These are phyloP conservation scores for Macroramphosus scolopax DNA, from an alignment of 2,797 vertebrate species.

Conservation along the genomic window DNA sequence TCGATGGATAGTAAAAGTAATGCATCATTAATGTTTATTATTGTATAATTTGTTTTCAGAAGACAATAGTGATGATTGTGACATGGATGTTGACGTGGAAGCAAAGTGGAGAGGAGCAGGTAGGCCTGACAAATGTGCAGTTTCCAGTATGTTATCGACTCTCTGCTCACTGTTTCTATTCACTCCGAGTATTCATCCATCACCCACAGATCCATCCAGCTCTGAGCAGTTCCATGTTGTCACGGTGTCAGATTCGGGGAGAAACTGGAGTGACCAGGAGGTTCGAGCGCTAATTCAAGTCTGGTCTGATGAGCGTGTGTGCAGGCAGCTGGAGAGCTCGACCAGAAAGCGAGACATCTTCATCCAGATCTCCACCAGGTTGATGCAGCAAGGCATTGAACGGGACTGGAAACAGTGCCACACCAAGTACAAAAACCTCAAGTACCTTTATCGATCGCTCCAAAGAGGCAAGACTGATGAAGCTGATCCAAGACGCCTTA, in stretches of 20 bases:
- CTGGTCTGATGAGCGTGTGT: slow-evolving; percentile 85
- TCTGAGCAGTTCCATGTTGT: slow-evolving; percentile 81
- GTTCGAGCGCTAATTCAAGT: slow-evolving; percentile 83
- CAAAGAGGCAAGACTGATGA: slow-evolving; percentile 82
- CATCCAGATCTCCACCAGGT: slow-evolving; percentile 84
- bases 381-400: slow-evolving; percentile 84
- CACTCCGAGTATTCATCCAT: slow-evolving; percentile 57
- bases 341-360: slow-evolving; percentile 90
- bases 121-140: slow-evolving; percentile 3
- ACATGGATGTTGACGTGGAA: slow-evolving; percentile 59
- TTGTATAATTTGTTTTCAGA: slow-evolving; percentile 41
- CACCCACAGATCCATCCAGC: slow-evolving; percentile 63
- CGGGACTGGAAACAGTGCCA: slow-evolving; percentile 90
- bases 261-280: slow-evolving; percentile 89
- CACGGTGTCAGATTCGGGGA: slow-evolving; percentile 80
- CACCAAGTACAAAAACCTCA: slow-evolving; percentile 90
- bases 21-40: neutral
- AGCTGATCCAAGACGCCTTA: slow-evolving; percentile 77
- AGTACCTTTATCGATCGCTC: slow-evolving; percentile 86
- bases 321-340: slow-evolving; percentile 84
- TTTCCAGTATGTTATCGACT: neutral
- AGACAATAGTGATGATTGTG: slow-evolving; percentile 69
- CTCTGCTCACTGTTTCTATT: slow-evolving; percentile 1
- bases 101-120: slow-evolving; percentile 60
- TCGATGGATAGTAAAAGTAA: neutral